phyloP scores from a whole-genome alignment of 2,113 vertebrate species.

The Nothoprocta perdicaria region DNA sequence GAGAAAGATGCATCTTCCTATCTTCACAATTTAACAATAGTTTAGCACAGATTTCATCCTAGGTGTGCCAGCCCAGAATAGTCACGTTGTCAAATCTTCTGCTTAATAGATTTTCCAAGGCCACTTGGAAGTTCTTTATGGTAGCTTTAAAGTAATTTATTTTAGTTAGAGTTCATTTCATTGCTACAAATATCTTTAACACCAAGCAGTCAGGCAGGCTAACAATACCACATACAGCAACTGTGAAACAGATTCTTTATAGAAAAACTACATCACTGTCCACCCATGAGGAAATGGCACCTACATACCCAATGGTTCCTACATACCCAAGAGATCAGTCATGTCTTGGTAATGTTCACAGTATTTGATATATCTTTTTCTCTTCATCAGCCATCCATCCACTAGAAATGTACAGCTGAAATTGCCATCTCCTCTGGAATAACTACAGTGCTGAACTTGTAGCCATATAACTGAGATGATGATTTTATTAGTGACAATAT shows the following conservation, averaged over 20 bases:
- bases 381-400: background rate
- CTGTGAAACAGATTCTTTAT: background rate
- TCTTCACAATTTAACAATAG: background rate
- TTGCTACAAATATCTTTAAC: background rate
- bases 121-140: background rate
- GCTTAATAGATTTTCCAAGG: background rate
- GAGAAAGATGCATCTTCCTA: background rate
- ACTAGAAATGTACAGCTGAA: background rate
- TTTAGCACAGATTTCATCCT: background rate
- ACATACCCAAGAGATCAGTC: background rate
- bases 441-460: background rate
- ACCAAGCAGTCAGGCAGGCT: background rate
- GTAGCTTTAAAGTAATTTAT: background rate
- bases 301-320: background rate
- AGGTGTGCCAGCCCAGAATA: background rate
- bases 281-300: background rate
- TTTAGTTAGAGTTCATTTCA: background rate
- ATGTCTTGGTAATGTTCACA: rapidly evolving
- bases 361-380: background rate
- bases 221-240: background rate
- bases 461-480: background rate
- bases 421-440: background rate
- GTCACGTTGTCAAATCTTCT: background rate
- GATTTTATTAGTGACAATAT: background rate
- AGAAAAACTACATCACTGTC: background rate